Evolutionary conservation across 1,140 invertebrate genomes (phyloP).

Genomic region (Agrypnia vestita): DNA sequence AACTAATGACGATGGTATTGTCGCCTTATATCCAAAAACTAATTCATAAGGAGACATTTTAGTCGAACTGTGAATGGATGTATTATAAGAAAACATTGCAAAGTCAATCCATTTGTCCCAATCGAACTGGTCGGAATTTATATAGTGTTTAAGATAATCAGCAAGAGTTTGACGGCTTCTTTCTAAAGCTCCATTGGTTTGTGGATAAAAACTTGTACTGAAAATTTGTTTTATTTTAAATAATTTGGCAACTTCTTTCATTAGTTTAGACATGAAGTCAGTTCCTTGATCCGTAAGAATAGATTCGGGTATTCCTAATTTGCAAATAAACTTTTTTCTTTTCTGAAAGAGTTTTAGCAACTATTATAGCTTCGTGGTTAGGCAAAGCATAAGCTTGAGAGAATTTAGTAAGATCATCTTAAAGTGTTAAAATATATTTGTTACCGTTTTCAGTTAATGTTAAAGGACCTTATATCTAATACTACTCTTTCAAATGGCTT

Average conservation of each 20-base stretch:
- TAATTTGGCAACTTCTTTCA: constrained; percentile 46
- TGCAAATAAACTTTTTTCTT: background rate
- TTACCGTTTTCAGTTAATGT: constrained; percentile 57
- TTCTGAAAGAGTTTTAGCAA: constrained; percentile 59
- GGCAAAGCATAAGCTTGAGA: constrained; percentile 60
- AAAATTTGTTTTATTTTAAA: too few relatives aligned
- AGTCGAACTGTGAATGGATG: too few relatives aligned
- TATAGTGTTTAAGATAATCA: too few relatives aligned
- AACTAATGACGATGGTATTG: constrained; percentile 43
- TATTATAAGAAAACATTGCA: too few relatives aligned
- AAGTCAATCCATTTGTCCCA: too few relatives aligned
- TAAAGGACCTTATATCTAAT: constrained; percentile 64
- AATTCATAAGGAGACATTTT: constrained; percentile 63
- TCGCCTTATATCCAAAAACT: constrained; percentile 62
- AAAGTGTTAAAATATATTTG: constrained; percentile 63
- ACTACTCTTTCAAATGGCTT: constrained; percentile 20
- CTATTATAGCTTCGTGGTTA: constrained; percentile 62
- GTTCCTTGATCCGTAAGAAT: constrained; percentile 14
- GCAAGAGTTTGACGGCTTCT: too few relatives aligned
- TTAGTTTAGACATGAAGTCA: constrained; percentile 6
- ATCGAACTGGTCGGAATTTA: too few relatives aligned
- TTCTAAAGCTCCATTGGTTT: too few relatives aligned
- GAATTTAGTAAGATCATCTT: constrained; percentile 65
- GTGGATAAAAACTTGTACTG: too few relatives aligned
- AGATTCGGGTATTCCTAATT: background rate